phyloP scores from a whole-genome alignment of 2,888 invertebrate genomes.

The Dichetophora obliterata region DNA sequence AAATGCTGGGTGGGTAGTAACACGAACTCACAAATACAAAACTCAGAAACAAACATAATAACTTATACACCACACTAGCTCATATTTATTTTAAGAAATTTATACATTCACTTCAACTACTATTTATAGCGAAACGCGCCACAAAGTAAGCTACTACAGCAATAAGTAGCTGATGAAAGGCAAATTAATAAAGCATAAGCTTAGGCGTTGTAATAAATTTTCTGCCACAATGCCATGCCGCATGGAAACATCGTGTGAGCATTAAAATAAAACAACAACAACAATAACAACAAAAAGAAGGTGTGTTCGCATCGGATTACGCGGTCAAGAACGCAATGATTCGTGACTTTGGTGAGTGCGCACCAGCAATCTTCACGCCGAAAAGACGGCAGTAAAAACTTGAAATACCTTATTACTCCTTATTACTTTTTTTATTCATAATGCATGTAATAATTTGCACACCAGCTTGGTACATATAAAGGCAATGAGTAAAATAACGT shows the following conservation, averaged over 20 bases:
- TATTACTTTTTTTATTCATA: neutral
- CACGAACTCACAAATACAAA: neutral
- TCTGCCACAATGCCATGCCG: neutral
- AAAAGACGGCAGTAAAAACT: neutral
- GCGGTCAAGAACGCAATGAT: neutral
- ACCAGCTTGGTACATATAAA: too few species aligned
- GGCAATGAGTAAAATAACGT: too few species aligned
- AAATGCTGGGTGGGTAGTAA: too few species aligned
- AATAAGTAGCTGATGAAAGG: constrained; percentile 30
- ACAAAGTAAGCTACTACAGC: neutral
- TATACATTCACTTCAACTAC: constrained; percentile 12
- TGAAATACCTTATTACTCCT: neutral
- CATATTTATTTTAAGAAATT: constrained; percentile 29
- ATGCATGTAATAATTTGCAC: too few species aligned
- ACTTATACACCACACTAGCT: neutral
- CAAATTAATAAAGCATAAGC: constrained; percentile 38
- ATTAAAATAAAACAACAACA: too few species aligned
- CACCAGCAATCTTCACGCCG: neutral
- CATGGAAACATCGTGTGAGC: neutral
- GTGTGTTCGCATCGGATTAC: constrained; percentile 10
- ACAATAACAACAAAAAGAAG: neutral
- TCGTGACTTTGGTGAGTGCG: neutral
- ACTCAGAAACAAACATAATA: too few species aligned
- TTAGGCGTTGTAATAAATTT: constrained; percentile 38
- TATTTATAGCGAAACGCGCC: neutral